phyloP scores from a whole-genome alignment of 2,888 invertebrate species.

The Caenorhabditis sp. region DNA sequence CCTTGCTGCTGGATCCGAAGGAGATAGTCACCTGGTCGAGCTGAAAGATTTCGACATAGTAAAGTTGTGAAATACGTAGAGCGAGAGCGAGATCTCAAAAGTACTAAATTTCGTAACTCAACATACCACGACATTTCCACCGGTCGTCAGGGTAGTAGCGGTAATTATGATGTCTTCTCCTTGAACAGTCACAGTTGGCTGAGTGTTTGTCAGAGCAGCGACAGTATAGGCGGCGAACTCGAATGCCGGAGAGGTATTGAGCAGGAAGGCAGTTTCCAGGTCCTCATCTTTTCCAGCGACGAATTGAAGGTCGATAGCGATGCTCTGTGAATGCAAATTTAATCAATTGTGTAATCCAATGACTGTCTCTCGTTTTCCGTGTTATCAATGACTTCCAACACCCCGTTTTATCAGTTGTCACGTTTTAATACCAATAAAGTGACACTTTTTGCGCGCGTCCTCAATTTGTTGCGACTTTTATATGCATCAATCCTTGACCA shows the following conservation, averaged over 20 bases:
- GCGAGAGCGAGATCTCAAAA: slow-evolving; percentile 3
- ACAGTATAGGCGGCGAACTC: slow-evolving; percentile 74
- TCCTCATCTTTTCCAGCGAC: slow-evolving; percentile 53
- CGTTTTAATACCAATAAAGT: slow-evolving; percentile 34
- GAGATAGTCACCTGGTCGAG: slow-evolving; percentile 44
- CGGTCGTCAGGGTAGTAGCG: slow-evolving; percentile 41
- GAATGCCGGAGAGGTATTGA: slow-evolving; percentile 73
- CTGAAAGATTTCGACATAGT: slow-evolving; percentile 9
- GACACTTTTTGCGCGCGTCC: slow-evolving; percentile 11
- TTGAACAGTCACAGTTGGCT: slow-evolving; percentile 42
- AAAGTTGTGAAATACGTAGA: slow-evolving; percentile 21
- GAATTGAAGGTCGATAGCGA: slow-evolving; percentile 65
- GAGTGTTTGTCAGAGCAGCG: slow-evolving; percentile 66
- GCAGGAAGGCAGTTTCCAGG: slow-evolving; percentile 67
- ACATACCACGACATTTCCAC: slow-evolving; percentile 55
- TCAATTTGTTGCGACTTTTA: slow-evolving; percentile 25
- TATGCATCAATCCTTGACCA: slow-evolving; percentile 45
- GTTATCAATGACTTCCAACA: slow-evolving; percentile 38
- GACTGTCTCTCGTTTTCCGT: neutral
- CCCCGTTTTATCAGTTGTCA: slow-evolving; percentile 23
- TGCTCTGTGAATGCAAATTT: slow-evolving; percentile 51
- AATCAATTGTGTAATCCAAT: slow-evolving; percentile 25
- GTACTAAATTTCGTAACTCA: neutral
- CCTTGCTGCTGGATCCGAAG: slow-evolving; percentile 34
- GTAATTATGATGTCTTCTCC: slow-evolving; percentile 53